phyloP scores from a whole-genome alignment of 2,113 vertebrate species.

The Barnardius zonarius region DNA sequence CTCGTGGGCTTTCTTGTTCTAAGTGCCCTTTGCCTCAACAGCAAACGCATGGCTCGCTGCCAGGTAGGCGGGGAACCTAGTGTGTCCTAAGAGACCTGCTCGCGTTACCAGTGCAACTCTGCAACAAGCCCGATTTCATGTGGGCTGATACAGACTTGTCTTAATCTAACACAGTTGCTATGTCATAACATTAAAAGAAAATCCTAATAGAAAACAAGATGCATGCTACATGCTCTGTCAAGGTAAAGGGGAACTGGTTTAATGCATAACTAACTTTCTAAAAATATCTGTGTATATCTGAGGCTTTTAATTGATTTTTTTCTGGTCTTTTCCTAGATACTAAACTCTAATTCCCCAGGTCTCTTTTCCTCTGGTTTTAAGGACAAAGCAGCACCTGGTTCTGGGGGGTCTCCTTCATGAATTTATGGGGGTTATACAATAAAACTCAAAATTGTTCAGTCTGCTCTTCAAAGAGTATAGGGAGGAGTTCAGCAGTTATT shows the following conservation, averaged over 20 bases:
- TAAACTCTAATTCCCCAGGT: background rate
- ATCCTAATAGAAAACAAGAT: background rate
- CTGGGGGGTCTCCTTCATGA: background rate
- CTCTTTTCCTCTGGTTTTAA: background rate
- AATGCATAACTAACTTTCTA: background rate
- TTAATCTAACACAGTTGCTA: background rate
- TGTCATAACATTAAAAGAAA: background rate
- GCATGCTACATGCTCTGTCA: background rate
- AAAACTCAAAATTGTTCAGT: background rate
- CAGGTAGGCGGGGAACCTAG: background rate
- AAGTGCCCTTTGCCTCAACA: background rate
- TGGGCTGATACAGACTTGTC: background rate
- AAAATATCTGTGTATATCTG: background rate
- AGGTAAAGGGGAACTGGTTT: background rate
- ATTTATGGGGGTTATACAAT: background rate
- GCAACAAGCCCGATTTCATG: background rate
- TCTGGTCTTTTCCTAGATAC: background rate
- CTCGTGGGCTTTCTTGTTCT: background rate
- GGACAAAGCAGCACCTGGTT: background rate
- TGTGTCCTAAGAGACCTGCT: background rate
- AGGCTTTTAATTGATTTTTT: background rate
- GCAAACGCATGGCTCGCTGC: rapidly evolving
- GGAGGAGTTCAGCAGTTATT: background rate
- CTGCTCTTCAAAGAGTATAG: background rate
- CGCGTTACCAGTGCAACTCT: background rate